Conservation (phyloP, 2,888 invertebrate genomes). For the Drosophila villosipedis region DNA sequence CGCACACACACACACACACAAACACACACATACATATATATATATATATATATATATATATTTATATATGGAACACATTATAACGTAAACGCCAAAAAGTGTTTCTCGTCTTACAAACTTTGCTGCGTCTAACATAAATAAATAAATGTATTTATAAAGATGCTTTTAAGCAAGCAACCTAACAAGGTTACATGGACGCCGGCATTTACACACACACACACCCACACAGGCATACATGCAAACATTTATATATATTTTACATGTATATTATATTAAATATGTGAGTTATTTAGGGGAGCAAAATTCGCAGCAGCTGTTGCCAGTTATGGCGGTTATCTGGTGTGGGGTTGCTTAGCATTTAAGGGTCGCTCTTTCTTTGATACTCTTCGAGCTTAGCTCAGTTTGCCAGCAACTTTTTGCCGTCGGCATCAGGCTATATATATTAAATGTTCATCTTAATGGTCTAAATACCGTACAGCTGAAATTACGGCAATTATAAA, state of each 20-base stretch:
- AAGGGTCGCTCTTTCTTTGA: constrained; percentile 63
- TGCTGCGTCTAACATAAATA: constrained; percentile 77
- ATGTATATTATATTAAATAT: constrained; percentile 22
- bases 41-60: background rate
- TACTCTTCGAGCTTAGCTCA: constrained; percentile 22
- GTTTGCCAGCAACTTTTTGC: constrained; percentile 36
- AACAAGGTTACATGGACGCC: constrained; percentile 70
- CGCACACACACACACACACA: constrained; percentile 1
- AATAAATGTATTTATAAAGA: constrained; percentile 81
- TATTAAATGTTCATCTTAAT: constrained; percentile 35
- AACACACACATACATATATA: background rate
- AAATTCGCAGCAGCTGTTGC: constrained; percentile 77
- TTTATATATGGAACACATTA: constrained; percentile 61
- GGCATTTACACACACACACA: constrained; percentile 30
- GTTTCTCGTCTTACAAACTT: constrained; percentile 67
- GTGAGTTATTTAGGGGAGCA: constrained; percentile 23
- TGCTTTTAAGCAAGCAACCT: constrained; percentile 80
- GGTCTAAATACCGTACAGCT: constrained; percentile 27
- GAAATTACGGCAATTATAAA: constrained; percentile 46
- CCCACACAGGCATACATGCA: constrained; percentile 8
- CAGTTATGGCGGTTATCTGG: constrained; percentile 60
- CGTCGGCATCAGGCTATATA: constrained; percentile 54
- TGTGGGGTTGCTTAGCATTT: constrained; percentile 64
- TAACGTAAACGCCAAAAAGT: constrained; percentile 68
- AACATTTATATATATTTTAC: constrained; percentile 13